These are phyloP conservation scores for Platalea minor DNA, from an alignment of 2,797 vertebrate genomes.

Conservation along the genomic window DNA sequence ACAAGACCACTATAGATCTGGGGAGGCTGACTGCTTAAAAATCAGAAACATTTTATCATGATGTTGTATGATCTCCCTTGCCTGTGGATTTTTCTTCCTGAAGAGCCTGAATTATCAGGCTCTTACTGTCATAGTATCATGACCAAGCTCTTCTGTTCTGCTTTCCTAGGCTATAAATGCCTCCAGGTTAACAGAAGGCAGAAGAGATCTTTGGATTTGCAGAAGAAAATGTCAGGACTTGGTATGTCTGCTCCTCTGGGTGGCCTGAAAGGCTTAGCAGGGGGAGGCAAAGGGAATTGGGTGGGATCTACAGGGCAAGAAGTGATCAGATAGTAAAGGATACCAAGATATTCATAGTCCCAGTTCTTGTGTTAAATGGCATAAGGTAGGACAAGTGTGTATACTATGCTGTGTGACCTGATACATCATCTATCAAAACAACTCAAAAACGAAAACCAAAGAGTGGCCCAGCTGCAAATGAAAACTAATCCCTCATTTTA, in stretches of 20 bases:
- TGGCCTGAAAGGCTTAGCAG: not conserved
- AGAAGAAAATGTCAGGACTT: slow-evolving; percentile 22
- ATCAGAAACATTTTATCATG: not conserved
- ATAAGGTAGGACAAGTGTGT: not conserved
- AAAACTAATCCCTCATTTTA: not conserved
- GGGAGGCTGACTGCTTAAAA: not conserved
- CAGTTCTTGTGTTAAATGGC: not conserved
- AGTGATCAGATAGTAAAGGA: not conserved
- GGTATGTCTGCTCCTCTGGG: slow-evolving; percentile 24
- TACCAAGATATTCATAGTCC: not conserved
- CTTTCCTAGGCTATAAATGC: slow-evolving; percentile 61
- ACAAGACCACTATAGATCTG: not conserved
- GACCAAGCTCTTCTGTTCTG: not conserved
- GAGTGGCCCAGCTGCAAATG: not conserved
- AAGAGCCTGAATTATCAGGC: not conserved
- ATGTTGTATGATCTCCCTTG: not conserved
- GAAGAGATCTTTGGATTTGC: slow-evolving; percentile 53
- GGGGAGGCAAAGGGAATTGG: not conserved
- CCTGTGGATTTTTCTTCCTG: not conserved
- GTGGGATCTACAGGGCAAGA: not conserved
- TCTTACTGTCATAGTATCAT: not conserved
- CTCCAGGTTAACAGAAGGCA: not conserved
- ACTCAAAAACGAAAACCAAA: not conserved
- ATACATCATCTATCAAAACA: not conserved
- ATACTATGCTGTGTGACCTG: rapidly evolving